Conservation (phyloP, 2,797 vertebrate genomes). For the Pteronotus mesoamericanus region DNA sequence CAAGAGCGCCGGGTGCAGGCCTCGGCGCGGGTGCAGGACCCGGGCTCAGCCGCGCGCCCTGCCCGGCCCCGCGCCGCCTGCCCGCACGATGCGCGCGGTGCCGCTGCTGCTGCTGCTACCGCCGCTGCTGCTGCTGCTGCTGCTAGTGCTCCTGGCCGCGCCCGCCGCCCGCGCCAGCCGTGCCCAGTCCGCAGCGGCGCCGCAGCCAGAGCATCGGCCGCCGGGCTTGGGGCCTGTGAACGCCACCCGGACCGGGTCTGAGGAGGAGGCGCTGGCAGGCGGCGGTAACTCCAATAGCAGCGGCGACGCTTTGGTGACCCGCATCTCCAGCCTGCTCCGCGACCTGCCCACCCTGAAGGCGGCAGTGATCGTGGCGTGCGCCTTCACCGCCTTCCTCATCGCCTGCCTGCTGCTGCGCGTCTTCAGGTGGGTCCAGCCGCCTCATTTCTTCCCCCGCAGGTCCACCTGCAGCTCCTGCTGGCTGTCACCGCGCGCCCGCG, state of each 20-base stretch:
- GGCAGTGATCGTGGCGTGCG: conserved; percentile 88
- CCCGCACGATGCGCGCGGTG: conserved; percentile 29
- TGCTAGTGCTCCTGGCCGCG: conserved; percentile 43
- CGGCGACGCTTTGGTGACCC: conserved; percentile 79
- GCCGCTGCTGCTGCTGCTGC: not conserved
- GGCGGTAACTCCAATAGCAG: conserved; percentile 67
- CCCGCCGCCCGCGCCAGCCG: conserved; percentile 14
- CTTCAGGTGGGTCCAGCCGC: conserved; percentile 85
- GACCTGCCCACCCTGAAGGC: conserved; percentile 92
- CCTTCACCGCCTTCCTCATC: conserved; percentile 88
- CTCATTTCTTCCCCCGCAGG: not conserved
- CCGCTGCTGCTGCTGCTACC: not conserved
- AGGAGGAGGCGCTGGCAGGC: not conserved
- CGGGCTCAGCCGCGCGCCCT: not conserved
- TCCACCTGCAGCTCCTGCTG: not conserved
- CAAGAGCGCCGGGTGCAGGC: conserved; percentile 47
- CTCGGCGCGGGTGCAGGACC: conserved; percentile 3
- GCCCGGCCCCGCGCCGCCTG: not conserved
- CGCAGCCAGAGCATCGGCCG: not conserved
- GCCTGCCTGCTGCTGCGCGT: conserved; percentile 90
- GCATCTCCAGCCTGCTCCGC: conserved; percentile 84
- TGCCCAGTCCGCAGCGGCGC: not conserved
- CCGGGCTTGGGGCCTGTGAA: not conserved
- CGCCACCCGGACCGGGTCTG: conserved; percentile 22
- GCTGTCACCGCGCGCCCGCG: not conserved